These are phyloP conservation scores for Galbula dea DNA, from an alignment of 2,113 vertebrate species.

Conservation along the genomic window DNA sequence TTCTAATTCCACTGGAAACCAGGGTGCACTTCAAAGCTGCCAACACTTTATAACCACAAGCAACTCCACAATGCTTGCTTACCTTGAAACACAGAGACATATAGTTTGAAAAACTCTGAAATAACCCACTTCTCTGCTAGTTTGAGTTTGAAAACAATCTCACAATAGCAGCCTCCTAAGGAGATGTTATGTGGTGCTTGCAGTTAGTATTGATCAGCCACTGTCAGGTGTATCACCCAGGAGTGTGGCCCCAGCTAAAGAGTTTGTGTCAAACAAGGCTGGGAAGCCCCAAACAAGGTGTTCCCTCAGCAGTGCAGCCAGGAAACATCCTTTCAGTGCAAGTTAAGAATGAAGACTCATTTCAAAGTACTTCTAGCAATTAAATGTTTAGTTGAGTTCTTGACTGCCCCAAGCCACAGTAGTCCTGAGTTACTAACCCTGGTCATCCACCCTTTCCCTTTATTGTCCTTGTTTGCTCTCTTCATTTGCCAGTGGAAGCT, in stretches of 20 bases:
- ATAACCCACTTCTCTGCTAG: background rate
- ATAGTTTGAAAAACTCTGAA: background rate
- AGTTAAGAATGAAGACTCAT: background rate
- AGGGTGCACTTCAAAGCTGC: background rate
- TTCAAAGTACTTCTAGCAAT: background rate
- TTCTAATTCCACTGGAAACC: background rate
- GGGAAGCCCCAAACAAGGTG: background rate
- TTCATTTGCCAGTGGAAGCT: background rate
- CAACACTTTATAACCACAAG: background rate
- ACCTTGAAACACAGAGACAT: background rate
- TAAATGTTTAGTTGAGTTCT: background rate
- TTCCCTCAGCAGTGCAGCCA: background rate
- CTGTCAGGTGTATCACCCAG: accelerated
- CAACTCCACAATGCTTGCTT: accelerated
- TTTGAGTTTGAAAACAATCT: background rate
- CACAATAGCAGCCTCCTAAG: background rate
- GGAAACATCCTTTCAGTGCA: background rate
- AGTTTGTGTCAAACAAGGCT: background rate
- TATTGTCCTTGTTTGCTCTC: background rate
- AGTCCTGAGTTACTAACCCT: background rate
- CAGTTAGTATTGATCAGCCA: accelerated
- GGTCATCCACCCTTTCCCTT: background rate
- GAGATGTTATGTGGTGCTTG: background rate
- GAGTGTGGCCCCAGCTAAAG: background rate
- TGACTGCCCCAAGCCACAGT: background rate